These are phyloP conservation scores for Cassiopea xamachana DNA, from an alignment of 30 jellyfish, hydroid and myxozoan species.

Conservation along the genomic window DNA sequence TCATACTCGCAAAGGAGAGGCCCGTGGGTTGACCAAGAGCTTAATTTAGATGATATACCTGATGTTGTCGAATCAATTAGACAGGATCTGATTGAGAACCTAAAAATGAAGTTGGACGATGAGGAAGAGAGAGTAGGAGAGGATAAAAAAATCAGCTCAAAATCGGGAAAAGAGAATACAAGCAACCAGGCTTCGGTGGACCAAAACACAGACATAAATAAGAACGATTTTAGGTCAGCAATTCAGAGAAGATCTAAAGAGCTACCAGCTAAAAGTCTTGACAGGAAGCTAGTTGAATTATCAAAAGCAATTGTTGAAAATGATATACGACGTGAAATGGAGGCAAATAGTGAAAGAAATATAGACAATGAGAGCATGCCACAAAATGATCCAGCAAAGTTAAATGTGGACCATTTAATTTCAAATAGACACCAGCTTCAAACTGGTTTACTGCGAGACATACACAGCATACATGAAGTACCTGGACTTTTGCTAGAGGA, in stretches of 20 bases:
- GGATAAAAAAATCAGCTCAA: background rate
- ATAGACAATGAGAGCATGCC: background rate
- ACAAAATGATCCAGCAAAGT: background rate
- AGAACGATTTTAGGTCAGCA: background rate
- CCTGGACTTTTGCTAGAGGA: conserved; percentile 10
- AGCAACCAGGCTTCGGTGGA: background rate
- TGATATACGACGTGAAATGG: conserved; percentile 10
- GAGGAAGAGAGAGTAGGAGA: conserved; percentile 26
- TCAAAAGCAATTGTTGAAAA: conserved; percentile 37
- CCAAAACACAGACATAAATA: background rate
- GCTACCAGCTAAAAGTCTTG: background rate
- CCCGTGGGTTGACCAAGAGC: background rate
- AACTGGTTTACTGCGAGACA: conserved; percentile 9
- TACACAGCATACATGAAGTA: background rate
- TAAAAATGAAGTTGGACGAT: conserved; percentile 22
- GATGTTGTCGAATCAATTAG: conserved; percentile 60
- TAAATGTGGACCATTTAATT: background rate
- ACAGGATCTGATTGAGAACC: conserved; percentile 46
- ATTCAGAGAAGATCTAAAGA: background rate
- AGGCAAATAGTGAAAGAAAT: conserved; percentile 11
- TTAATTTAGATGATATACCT: conserved; percentile 32
- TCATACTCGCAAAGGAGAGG: background rate
- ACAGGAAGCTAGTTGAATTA: conserved; percentile 13
- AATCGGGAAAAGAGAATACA: background rate
- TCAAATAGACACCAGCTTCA: conserved; percentile 6